These are phyloP conservation scores for Hoplostethus mediterraneus DNA, from an alignment of 2,797 vertebrate genomes.

Conservation along the genomic window DNA sequence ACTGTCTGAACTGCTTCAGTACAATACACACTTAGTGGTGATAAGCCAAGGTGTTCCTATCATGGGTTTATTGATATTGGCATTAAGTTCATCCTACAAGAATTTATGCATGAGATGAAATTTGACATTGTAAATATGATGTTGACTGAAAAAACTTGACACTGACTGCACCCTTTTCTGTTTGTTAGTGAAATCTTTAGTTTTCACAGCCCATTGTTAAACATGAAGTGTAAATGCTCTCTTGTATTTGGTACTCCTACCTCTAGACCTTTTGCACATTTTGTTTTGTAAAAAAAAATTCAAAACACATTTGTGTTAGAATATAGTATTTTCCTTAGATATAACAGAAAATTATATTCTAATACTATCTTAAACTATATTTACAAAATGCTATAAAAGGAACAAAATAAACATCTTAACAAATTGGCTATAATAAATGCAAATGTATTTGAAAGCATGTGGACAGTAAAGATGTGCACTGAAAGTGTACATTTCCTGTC, in stretches of 20 bases:
- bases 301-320: constrained; percentile 7
- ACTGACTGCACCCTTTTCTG: constrained; percentile 40
- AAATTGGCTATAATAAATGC: constrained; percentile 10
- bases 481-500: too few relatives aligned
- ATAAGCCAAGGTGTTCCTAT: constrained; percentile 33
- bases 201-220: background rate
- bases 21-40: constrained; percentile 21
- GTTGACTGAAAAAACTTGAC: constrained; percentile 27
- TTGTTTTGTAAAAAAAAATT: constrained; percentile 19
- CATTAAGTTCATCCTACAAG: constrained; percentile 29
- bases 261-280: constrained; percentile 41
- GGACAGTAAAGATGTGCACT: too few relatives aligned
- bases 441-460: background rate
- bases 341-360: too few relatives aligned
- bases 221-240: too few relatives aligned
- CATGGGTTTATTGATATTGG: constrained; percentile 25
- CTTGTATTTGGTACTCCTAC: background rate
- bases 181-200: constrained; percentile 1
- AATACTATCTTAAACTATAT: background rate
- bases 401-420: background rate
- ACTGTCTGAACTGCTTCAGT: constrained; percentile 16
- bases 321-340: constrained; percentile 1
- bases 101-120: constrained; percentile 56
- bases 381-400: constrained; percentile 6
- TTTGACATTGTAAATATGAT: constrained; percentile 58